Evolutionary conservation across 23 tunicate species (phyloP).

Genomic region (Halocynthia roretzi): DNA sequence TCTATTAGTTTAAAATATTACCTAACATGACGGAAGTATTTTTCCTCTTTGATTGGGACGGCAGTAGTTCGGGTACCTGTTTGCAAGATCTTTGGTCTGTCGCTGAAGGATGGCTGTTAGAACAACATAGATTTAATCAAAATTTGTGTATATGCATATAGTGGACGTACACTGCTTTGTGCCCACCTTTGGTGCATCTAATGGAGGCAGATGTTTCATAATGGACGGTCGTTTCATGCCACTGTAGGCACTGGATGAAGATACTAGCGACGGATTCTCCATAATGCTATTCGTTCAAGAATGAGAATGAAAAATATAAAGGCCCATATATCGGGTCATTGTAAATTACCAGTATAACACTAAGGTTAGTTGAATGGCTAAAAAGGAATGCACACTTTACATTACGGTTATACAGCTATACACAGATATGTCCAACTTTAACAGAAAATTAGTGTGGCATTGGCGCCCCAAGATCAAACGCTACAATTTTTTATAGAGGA

Average conservation of each 20-base stretch:
- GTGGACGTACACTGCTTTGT: background rate
- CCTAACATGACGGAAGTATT: constrained; percentile 76
- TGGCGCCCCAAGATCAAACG: no score
- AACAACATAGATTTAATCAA: constrained; percentile 15
- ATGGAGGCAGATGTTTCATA: constrained; percentile 61
- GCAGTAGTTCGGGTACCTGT: constrained; percentile 70
- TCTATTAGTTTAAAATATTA: constrained; percentile 8
- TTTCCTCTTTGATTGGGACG: constrained; percentile 68
- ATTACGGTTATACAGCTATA: no score
- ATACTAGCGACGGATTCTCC: constrained; percentile 16
- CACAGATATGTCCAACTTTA: no score
- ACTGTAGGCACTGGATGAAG: constrained; percentile 2
- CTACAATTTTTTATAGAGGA: no score
- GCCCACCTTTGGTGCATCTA: constrained; percentile 47
- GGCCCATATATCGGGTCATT: background rate
- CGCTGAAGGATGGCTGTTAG: constrained; percentile 47
- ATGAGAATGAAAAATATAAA: background rate
- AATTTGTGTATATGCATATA: background rate
- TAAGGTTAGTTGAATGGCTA: no score
- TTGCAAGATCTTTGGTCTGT: constrained; percentile 68
- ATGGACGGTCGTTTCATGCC: constrained; percentile 37
- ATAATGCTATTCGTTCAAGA: background rate
- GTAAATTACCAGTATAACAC: no score
- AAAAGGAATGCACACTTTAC: no score
- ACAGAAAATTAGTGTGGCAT: no score